phyloP scores from a whole-genome alignment of 2,113 vertebrate genomes.

The Podiceps cristatus region DNA sequence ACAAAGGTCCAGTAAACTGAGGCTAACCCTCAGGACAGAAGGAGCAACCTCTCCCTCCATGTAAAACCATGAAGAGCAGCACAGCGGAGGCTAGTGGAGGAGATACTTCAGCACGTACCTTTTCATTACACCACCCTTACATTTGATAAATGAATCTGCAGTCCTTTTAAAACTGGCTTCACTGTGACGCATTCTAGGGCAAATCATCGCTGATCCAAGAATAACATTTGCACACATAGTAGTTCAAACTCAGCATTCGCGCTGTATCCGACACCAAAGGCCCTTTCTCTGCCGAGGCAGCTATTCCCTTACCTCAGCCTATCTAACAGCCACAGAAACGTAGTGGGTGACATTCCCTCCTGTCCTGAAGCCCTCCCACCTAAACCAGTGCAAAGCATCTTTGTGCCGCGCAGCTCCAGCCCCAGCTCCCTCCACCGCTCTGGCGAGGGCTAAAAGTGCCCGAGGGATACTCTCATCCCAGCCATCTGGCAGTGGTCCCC shows the following conservation, averaged over 20 bases:
- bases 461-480: background rate
- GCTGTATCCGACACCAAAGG: rapidly evolving
- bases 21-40: background rate
- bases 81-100: background rate
- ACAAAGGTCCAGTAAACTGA: background rate
- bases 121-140: background rate
- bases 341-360: background rate
- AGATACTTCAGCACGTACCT: background rate
- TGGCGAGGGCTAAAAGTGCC: background rate
- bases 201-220: background rate
- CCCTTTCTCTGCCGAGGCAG: background rate
- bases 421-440: background rate
- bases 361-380: background rate
- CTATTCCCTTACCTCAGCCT: background rate
- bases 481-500: background rate
- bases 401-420: background rate
- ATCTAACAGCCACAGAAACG: background rate
- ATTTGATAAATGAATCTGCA: background rate
- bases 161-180: background rate
- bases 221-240: background rate
- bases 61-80: background rate
- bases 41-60: background rate
- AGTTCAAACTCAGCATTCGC: background rate
- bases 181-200: background rate
- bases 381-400: background rate